Evolutionary conservation across 2,888 invertebrate species (phyloP).

Genomic region (Helobdella robusta): DNA sequence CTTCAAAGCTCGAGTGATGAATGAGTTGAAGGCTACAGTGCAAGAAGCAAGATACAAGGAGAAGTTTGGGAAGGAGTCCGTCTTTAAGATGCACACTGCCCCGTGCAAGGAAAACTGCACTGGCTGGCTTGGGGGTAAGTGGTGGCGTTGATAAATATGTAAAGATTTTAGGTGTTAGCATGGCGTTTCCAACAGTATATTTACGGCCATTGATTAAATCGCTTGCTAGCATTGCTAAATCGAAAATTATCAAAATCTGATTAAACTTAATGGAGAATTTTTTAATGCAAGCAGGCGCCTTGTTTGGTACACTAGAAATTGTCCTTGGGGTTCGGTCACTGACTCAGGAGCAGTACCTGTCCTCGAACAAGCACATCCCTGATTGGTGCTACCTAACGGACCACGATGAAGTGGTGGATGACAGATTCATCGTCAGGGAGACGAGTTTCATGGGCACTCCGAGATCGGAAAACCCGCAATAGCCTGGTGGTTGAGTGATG

Average conservation of each 20-base stretch:
- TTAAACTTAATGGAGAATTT: background rate
- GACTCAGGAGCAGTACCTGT: conserved; percentile 64
- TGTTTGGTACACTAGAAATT: conserved; percentile 65
- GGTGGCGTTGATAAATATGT: background rate
- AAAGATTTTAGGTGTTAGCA: background rate
- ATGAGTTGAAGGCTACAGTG: conserved; percentile 65
- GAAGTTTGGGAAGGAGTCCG: conserved; percentile 56
- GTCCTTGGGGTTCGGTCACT: conserved; percentile 63
- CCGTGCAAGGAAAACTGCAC: conserved; percentile 72
- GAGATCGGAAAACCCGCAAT: too few species aligned
- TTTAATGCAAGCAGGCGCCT: conserved; percentile 55
- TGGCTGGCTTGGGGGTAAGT: conserved; percentile 71
- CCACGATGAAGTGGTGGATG: conserved; percentile 26
- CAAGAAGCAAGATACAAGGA: conserved; percentile 52
- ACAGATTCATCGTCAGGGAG: conserved; percentile 6
- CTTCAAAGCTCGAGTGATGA: conserved; percentile 57
- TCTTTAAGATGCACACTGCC: conserved; percentile 69
- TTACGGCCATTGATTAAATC: too few species aligned
- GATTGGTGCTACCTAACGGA: conserved; percentile 61
- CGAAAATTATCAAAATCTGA: background rate
- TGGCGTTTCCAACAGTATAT: too few species aligned
- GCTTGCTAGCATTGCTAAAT: background rate
- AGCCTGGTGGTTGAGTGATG: too few species aligned
- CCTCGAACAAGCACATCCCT: conserved; percentile 54
- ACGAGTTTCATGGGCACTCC: background rate